These are phyloP conservation scores for Popillia japonica DNA, from an alignment of 1,140 invertebrate genomes.

Conservation along the genomic window DNA sequence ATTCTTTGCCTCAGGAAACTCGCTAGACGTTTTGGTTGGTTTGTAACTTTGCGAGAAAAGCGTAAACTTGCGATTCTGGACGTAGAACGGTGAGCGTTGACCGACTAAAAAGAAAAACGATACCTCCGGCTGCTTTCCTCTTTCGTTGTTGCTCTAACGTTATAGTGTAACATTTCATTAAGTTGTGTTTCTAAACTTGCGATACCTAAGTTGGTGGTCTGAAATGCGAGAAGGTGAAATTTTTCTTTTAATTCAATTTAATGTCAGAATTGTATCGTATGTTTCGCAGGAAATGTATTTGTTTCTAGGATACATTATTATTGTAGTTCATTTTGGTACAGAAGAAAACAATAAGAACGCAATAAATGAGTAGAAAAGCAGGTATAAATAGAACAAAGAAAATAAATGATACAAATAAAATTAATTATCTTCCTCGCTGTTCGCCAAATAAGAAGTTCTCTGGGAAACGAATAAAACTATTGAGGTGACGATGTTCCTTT, in stretches of 20 bases:
- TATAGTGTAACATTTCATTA: slow-evolving; percentile 12
- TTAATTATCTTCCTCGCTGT: too few relatives aligned
- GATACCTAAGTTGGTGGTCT: not conserved
- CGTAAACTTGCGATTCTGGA: not conserved
- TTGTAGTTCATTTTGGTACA: too few relatives aligned
- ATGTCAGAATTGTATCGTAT: not conserved
- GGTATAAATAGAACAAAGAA: too few relatives aligned
- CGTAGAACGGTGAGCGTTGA: not conserved
- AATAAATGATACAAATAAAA: too few relatives aligned
- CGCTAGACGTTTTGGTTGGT: not conserved
- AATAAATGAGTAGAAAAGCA: too few relatives aligned
- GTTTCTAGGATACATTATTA: too few relatives aligned
- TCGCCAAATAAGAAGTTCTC: too few relatives aligned
- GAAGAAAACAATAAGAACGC: too few relatives aligned
- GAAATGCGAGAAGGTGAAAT: not conserved
- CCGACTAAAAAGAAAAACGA: not conserved
- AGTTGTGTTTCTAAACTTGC: not conserved
- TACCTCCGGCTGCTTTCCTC: not conserved
- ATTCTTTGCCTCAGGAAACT: slow-evolving; percentile 12
- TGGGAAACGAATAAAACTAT: too few relatives aligned
- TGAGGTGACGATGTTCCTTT: too few relatives aligned
- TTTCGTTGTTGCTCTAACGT: not conserved
- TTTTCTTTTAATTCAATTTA: not conserved
- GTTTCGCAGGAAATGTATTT: too few relatives aligned
- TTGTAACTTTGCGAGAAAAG: not conserved